Percentiles rank a stretch among this genome's conserved stretches.
phyloP scores from a whole-genome alignment of 2,797 vertebrate genomes.

The Urosaurus nigricauda region DNA sequence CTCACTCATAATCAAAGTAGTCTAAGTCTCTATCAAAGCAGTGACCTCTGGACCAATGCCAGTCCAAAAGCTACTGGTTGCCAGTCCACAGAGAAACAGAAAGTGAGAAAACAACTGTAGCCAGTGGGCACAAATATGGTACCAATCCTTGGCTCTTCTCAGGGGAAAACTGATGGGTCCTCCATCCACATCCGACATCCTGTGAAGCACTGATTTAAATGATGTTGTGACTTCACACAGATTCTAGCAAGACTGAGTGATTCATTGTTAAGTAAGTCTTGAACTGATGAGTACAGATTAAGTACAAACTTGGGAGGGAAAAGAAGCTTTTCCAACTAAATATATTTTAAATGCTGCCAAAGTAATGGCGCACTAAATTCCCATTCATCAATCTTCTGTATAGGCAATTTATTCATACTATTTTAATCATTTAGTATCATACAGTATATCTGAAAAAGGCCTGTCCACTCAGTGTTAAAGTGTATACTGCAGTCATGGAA shows the following conservation, averaged over 20 bases:
- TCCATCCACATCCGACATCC: too few species aligned
- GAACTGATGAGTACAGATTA: conserved; percentile 22
- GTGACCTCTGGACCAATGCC: too few species aligned
- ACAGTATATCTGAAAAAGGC: conserved; percentile 27
- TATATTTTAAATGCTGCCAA: not conserved
- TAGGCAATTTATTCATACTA: conserved; percentile 18
- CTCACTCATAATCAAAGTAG: too few species aligned
- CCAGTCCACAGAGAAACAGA: too few species aligned
- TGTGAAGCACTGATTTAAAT: too few species aligned
- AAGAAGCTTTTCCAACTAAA: not conserved
- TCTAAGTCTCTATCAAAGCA: too few species aligned
- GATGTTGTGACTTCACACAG: not conserved
- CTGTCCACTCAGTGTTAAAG: conserved; percentile 25
- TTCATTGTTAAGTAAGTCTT: not conserved
- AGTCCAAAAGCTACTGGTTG: too few species aligned
- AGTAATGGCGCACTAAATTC: conserved; percentile 8
- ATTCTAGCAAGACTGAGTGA: not conserved
- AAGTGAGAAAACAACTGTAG: too few species aligned
- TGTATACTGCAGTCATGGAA: conserved; percentile 45
- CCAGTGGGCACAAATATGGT: too few species aligned
- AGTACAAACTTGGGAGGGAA: not conserved
- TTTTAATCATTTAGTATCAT: conserved; percentile 37
- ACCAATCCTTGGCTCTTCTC: too few species aligned
- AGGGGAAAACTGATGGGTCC: too few species aligned
- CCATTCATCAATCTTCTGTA: conserved; percentile 13